phyloP scores from a whole-genome alignment of 2,113 vertebrate genomes.

The Peromyscus polionotus region DNA sequence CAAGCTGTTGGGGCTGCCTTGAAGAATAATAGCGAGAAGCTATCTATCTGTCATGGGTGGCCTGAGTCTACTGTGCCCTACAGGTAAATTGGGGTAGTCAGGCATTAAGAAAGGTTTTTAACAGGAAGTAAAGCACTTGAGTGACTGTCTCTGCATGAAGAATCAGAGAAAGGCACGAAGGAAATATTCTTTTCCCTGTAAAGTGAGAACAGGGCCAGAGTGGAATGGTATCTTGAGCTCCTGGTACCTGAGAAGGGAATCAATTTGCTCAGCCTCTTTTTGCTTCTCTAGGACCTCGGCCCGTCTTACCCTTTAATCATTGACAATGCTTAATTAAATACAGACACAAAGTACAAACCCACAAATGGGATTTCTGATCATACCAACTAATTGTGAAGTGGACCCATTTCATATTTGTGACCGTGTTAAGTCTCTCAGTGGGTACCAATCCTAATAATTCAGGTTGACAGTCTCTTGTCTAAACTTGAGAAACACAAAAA shows the following conservation, averaged over 20 bases:
- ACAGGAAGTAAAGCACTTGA: slow-evolving; percentile 80
- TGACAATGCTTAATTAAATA: too few species aligned
- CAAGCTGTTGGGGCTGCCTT: slow-evolving; percentile 72
- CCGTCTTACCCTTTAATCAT: not conserved
- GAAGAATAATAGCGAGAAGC: slow-evolving; percentile 70
- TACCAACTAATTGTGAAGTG: not conserved
- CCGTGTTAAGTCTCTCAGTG: not conserved
- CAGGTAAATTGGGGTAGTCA: slow-evolving; percentile 85
- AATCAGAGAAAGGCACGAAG: slow-evolving; percentile 68
- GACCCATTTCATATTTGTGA: not conserved
- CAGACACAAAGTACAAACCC: not conserved
- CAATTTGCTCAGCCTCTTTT: not conserved
- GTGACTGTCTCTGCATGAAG: slow-evolving; percentile 78
- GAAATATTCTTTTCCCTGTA: slow-evolving; percentile 75
- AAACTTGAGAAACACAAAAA: not conserved
- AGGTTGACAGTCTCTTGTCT: not conserved
- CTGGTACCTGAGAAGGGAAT: not conserved
- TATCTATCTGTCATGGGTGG: slow-evolving; percentile 76
- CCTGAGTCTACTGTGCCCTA: slow-evolving; percentile 84
- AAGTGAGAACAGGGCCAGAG: slow-evolving; percentile 27
- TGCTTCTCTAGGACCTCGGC: not conserved
- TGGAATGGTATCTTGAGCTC: not conserved
- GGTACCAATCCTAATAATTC: not conserved
- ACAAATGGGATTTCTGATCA: not conserved
- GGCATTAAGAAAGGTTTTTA: slow-evolving; percentile 86